Conservation (phyloP, 2,797 vertebrate genomes). For the Tamandua tetradactyla region DNA sequence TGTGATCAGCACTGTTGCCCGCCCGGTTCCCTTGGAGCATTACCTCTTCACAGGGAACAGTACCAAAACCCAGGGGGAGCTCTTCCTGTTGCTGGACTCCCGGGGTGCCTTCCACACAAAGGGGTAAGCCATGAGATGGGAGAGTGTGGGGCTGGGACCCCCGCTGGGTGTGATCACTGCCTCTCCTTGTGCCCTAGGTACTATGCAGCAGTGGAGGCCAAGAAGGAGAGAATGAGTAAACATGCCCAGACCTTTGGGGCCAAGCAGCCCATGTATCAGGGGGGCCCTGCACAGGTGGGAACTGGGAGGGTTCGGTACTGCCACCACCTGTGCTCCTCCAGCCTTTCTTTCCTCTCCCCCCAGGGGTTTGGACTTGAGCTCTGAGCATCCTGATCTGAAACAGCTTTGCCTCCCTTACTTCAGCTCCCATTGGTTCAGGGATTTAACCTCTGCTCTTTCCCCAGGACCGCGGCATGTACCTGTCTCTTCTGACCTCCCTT, state of each 20-base stretch:
- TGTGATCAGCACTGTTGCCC: conserved; percentile 93
- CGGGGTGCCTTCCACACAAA: conserved; percentile 91
- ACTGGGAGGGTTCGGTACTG: background rate
- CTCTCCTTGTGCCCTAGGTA: conserved; percentile 84
- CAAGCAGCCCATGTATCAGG: conserved; percentile 85
- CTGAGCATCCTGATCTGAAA: background rate
- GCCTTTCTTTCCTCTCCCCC: background rate
- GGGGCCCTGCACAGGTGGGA: conserved; percentile 82
- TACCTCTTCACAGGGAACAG: conserved; percentile 95
- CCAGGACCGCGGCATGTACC: conserved; percentile 93
- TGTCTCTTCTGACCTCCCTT: conserved; percentile 91
- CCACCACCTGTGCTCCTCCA: background rate
- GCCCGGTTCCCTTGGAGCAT: conserved; percentile 94
- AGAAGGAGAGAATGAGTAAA: conserved; percentile 94
- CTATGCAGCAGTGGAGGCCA: conserved; percentile 91
- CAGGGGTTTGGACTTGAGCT: background rate
- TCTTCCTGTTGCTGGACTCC: conserved; percentile 91
- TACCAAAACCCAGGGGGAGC: conserved; percentile 94
- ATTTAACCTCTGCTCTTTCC: background rate
- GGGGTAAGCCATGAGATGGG: conserved; percentile 84
- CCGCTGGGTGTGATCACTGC: rapidly evolving
- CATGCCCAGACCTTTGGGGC: conserved; percentile 95
- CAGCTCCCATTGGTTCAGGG: background rate
- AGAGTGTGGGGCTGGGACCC: background rate
- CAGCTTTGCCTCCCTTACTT: background rate